These are phyloP conservation scores for Odontocerum albicorne DNA, from an alignment of 2,888 invertebrate genomes.

Conservation along the genomic window DNA sequence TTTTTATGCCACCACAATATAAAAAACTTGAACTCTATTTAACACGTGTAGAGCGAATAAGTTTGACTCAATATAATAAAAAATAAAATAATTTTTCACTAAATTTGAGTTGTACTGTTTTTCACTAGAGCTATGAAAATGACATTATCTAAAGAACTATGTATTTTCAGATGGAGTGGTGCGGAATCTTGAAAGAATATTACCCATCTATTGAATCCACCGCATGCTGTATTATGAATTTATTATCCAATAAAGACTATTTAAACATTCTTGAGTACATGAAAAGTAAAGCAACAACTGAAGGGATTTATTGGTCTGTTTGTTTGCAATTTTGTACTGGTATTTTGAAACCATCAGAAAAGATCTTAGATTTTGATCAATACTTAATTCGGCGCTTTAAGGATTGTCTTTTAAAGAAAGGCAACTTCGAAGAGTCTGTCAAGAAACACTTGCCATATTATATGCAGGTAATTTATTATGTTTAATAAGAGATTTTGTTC, in stretches of 20 bases:
- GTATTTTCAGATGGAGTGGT: slow-evolving; percentile 43
- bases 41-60: too few relatives aligned
- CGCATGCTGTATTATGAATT: slow-evolving; percentile 8
- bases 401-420: too few relatives aligned
- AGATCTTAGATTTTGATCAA: slow-evolving; percentile 1
- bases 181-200: slow-evolving; percentile 13
- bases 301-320: slow-evolving; percentile 32
- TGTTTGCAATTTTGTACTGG: slow-evolving; percentile 7
- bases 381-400: too few relatives aligned
- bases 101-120: too few relatives aligned
- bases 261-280: slow-evolving; percentile 10
- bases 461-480: slow-evolving; percentile 14
- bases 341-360: slow-evolving; percentile 6
- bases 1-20: too few relatives aligned
- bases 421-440: slow-evolving; percentile 4
- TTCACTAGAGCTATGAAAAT: too few relatives aligned
- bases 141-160: too few relatives aligned
- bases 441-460: slow-evolving; percentile 3
- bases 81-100: too few relatives aligned
- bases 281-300: slow-evolving; percentile 16
- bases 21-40: too few relatives aligned
- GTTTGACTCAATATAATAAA: too few relatives aligned
- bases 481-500: neutral
- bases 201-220: slow-evolving; percentile 18
- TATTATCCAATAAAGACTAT: slow-evolving; percentile 17